Evolutionary conservation across 2,888 invertebrate genomes (phyloP).

Genomic region (Gibbula magus): DNA sequence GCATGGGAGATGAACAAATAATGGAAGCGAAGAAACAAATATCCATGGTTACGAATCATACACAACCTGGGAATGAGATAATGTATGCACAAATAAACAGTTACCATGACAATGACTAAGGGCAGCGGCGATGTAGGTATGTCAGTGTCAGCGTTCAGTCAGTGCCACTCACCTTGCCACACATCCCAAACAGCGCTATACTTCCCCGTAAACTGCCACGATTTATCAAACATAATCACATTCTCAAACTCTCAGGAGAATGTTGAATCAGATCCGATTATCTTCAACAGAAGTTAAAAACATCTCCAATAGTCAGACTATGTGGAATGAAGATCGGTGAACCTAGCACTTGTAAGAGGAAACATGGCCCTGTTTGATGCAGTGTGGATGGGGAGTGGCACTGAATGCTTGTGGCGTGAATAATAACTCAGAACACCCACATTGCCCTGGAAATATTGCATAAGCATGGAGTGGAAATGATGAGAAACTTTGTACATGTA

Average conservation of each 20-base stretch:
- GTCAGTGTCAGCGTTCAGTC: neutral
- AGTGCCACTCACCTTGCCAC: neutral
- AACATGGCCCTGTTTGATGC: too few species aligned
- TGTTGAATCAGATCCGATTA: too few species aligned
- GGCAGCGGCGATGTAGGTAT: neutral
- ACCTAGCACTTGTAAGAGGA: too few species aligned
- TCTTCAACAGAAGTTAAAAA: too few species aligned
- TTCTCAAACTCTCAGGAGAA: too few species aligned
- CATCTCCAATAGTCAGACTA: too few species aligned
- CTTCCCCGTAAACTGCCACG: too few species aligned
- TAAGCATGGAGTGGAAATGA: conserved; percentile 8
- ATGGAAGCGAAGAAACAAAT: conserved; percentile 12
- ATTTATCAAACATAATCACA: too few species aligned
- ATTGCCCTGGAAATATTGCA: neutral
- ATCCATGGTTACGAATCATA: neutral
- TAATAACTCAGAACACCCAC: neutral
- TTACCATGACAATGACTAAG: neutral
- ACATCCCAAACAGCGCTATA: neutral
- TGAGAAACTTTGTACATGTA: neutral
- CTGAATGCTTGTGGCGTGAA: neutral
- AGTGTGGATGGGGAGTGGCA: too few species aligned
- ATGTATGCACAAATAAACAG: neutral
- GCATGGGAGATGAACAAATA: conserved; percentile 10
- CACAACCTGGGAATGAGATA: conserved; percentile 13
- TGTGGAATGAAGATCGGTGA: too few species aligned